A percentile compares a stretch with the other conserved stretches of the same genome.
Conservation (phyloP, 2,888 invertebrate genomes). For the Amorpha juglandis region DNA sequence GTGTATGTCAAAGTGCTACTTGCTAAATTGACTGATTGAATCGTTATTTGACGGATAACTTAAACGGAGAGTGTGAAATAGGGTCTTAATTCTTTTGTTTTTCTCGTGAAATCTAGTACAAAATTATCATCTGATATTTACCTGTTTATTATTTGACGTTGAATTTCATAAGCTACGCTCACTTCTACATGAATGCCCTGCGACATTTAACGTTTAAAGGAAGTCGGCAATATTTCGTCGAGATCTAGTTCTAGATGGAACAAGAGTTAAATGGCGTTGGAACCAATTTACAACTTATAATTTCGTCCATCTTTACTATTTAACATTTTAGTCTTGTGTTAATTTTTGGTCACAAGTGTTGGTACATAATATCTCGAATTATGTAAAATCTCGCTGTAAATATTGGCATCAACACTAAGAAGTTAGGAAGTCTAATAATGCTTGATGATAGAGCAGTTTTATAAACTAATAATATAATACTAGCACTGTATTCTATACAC, state of each 20-base stretch:
- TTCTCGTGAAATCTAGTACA: too few relatives aligned
- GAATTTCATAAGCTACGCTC: neutral
- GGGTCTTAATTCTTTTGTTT: too few relatives aligned
- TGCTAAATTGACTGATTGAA: too few relatives aligned
- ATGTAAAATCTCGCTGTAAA: neutral
- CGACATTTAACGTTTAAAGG: constrained; percentile 17
- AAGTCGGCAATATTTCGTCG: constrained; percentile 5
- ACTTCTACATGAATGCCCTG: neutral
- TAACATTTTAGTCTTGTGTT: neutral
- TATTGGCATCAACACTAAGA: neutral
- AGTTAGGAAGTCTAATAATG: neutral
- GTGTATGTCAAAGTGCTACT: too few relatives aligned
- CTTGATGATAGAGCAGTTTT: neutral
- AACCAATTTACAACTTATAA: neutral
- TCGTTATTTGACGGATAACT: too few relatives aligned
- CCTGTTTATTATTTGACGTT: too few relatives aligned
- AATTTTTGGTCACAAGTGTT: neutral
- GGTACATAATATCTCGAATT: constrained; percentile 3
- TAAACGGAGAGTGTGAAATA: too few relatives aligned
- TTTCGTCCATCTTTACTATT: neutral
- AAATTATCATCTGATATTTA: too few relatives aligned
- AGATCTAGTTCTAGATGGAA: constrained; percentile 13
- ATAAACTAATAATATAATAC: neutral
- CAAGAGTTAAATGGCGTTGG: constrained; percentile 9
- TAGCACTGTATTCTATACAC: too few relatives aligned